Base-by-base conservation (phyloP, 2,888 invertebrate species). In the Hypena proboscidalis region DNA sequence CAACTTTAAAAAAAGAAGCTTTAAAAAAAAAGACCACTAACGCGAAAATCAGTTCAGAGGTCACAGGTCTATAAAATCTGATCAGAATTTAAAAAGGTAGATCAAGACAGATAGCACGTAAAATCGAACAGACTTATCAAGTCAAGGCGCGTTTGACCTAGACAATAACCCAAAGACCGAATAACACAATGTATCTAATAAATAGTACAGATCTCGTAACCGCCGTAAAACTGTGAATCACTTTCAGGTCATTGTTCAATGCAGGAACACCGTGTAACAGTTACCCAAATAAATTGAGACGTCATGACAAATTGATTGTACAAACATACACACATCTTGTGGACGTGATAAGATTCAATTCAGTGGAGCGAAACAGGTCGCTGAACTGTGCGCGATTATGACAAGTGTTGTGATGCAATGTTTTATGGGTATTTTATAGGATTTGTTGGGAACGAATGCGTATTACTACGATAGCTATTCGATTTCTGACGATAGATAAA, bases 271-370 rank as follows among this genome's bases (percentile, higher is more conserved):
- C 70, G 64, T 63, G 83, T 85, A 85, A 86, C 87, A 85, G 81
- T 85, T 83, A 83, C 80, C 84, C 69, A 83, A 85, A 86, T 87
- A 83, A 85, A 86, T 87, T 76, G 74, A 83, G 74, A 83, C 83
- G 79, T 85, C 80, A 83, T 74, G 59, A 73, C 77, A 77, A 83
- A 85, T 83, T 79, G 74, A 52, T 80, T 75, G 69, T 74, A 76
- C 83, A 85, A 83, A 87, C 80, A 63, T 33, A 78, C 25, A 38
- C 27, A 44, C 22, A 44, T 15, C 57, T 59, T 60, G 70, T 77
- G 73, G 70, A 80, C 75, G 78, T 79, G 81, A 80, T 80, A 78
- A 74, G 75, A 74, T 80, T 79, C 64, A 70, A 78, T 74, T 72
- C 74, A 73, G 59, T 77, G 66, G 72, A 73, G 69, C 73, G 68